Conservation (phyloP, 2,113 vertebrate species). For the Aegypius monachus region DNA sequence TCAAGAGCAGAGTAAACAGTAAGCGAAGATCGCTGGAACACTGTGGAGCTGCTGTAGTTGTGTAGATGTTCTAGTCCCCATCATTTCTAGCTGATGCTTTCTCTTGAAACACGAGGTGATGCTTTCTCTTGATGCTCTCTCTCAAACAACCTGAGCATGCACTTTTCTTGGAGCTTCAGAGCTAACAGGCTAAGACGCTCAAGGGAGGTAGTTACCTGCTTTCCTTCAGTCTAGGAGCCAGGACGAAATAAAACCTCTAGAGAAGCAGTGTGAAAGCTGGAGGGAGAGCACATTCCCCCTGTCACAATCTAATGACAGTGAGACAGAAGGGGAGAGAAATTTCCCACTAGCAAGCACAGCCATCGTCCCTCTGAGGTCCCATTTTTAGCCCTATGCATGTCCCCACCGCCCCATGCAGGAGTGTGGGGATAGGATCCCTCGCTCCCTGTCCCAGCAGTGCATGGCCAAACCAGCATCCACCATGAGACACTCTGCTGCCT, state of each 20-base stretch:
- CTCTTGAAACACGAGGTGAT: background rate
- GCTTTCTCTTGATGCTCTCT: background rate
- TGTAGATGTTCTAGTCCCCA: background rate
- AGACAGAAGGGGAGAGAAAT: background rate
- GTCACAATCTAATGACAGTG: background rate
- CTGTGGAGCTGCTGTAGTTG: background rate
- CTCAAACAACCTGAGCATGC: background rate
- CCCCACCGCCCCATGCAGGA: accelerated
- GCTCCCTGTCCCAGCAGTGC: background rate
- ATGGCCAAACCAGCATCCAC: background rate
- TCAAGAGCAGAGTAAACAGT: background rate
- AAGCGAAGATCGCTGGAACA: background rate
- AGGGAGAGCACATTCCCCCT: background rate
- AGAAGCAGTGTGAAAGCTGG: background rate
- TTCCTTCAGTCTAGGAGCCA: background rate
- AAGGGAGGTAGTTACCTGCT: background rate
- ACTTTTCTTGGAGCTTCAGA: background rate
- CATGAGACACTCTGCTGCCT: background rate
- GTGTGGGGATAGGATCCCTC: background rate
- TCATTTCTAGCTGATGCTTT: background rate
- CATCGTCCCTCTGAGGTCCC: background rate
- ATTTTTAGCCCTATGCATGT: background rate
- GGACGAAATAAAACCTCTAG: background rate
- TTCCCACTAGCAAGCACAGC: background rate
- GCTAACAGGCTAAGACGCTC: background rate